Evolutionary conservation across 2,888 invertebrate species (phyloP).

Genomic region (Phengaris alcon): DNA sequence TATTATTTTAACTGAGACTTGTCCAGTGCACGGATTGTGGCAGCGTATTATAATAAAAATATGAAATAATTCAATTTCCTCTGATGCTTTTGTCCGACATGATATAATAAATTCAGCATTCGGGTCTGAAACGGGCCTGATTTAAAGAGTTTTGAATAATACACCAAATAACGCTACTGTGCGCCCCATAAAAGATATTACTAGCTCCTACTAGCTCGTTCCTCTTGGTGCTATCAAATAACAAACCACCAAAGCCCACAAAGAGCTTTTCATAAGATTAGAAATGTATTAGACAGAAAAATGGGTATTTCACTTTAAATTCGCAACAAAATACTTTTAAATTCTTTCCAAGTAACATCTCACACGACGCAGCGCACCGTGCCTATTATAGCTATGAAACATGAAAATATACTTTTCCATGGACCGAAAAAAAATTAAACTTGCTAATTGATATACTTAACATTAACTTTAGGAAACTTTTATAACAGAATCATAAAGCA

Average conservation of each 20-base stretch:
- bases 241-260: too few species aligned
- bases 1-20: background rate
- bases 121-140: background rate
- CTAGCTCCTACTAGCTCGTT: background rate
- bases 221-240: background rate
- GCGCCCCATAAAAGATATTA: background rate
- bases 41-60: constrained; percentile 1
- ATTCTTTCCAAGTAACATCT: too few species aligned
- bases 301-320: too few species aligned
- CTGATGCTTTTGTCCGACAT: constrained; percentile 6
- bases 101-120: background rate
- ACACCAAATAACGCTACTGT: background rate
- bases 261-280: too few species aligned
- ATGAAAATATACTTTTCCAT: background rate
- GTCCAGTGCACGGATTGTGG: background rate
- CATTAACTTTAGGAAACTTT: background rate
- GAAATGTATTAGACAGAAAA: too few species aligned
- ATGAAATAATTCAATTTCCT: constrained; percentile 17
- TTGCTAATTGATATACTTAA: constrained; percentile 5
- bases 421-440: background rate
- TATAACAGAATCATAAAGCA: background rate
- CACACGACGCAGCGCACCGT: too few species aligned
- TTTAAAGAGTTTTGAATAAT: constrained; percentile 9
- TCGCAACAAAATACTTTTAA: too few species aligned
- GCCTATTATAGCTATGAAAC: background rate